Percentiles rank a stretch among this genome's conserved stretches.
These are phyloP conservation scores for Synanceia verrucosa DNA, from an alignment of 2,797 vertebrate genomes.

Conservation along the genomic window DNA sequence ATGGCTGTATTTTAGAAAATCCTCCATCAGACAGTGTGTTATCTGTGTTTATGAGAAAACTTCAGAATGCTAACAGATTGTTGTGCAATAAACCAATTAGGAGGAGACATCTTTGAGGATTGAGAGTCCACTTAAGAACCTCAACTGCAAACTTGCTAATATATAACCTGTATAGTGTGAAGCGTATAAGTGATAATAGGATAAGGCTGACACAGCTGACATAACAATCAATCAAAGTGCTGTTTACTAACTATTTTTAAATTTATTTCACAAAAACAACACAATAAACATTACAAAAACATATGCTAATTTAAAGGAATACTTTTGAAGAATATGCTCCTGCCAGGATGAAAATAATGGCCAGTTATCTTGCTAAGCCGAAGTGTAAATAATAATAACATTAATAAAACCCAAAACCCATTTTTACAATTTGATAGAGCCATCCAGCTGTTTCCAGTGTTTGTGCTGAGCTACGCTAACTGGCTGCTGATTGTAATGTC, in stretches of 20 bases:
- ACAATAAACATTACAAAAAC: not conserved
- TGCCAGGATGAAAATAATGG: no score
- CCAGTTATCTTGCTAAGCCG: not conserved
- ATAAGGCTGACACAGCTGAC: not conserved
- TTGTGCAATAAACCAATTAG: constrained; percentile 52
- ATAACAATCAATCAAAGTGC: not conserved
- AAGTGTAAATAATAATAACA: no score
- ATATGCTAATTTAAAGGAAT: no score
- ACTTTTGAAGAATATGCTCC: no score
- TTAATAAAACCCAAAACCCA: not conserved
- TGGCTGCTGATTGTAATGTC: not conserved
- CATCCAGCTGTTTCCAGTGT: not conserved
- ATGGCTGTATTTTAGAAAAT: constrained; percentile 3
- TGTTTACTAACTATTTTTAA: not conserved
- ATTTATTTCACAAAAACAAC: not conserved
- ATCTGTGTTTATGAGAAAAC: constrained; percentile 42
- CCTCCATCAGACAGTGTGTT: constrained; percentile 6
- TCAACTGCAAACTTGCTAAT: not conserved
- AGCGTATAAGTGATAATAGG: not conserved
- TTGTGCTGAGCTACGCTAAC: not conserved
- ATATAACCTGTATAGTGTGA: not conserved
- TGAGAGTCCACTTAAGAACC: constrained; percentile 19
- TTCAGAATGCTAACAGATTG: constrained; percentile 21
- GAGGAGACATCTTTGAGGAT: constrained; percentile 15
- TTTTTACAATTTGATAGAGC: not conserved